These are phyloP conservation scores for Argentina silus DNA, from an alignment of 2,797 vertebrate genomes.

Conservation along the genomic window DNA sequence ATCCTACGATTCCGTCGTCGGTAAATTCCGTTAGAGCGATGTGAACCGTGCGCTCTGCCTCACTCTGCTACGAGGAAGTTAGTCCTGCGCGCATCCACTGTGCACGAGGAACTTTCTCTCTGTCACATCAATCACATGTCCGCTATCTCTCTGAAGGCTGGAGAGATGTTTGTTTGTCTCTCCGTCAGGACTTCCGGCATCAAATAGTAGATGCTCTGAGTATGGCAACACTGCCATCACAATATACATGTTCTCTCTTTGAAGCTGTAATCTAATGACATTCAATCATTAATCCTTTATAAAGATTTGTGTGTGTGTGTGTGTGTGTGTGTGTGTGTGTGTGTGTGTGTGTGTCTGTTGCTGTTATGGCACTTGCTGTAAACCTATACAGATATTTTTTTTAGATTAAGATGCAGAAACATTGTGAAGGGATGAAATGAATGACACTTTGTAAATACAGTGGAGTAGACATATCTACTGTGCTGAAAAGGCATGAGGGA, in stretches of 20 bases:
- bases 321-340: not conserved
- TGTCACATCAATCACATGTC: not conserved
- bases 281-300: no score
- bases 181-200: not conserved
- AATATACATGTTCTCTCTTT: no score
- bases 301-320: not conserved
- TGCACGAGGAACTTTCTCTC: slow-evolving; percentile 55
- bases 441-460: no score
- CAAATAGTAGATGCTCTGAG: no score
- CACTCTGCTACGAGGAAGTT: slow-evolving; percentile 57
- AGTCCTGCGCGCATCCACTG: slow-evolving; percentile 17
- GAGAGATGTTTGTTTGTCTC: not conserved
- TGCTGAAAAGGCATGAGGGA: no score
- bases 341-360: not conserved
- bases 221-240: no score
- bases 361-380: not conserved
- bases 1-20: not conserved
- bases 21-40: not conserved
- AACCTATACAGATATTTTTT: no score
- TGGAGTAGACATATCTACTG: no score
- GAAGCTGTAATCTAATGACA: no score
- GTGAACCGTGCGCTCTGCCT: slow-evolving; percentile 26
- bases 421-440: no score
- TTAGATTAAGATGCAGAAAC: no score
- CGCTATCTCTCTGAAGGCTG: not conserved